Base-by-base conservation (phyloP, 2,888 invertebrate genomes). In the Iphiclides podalirius region DNA sequence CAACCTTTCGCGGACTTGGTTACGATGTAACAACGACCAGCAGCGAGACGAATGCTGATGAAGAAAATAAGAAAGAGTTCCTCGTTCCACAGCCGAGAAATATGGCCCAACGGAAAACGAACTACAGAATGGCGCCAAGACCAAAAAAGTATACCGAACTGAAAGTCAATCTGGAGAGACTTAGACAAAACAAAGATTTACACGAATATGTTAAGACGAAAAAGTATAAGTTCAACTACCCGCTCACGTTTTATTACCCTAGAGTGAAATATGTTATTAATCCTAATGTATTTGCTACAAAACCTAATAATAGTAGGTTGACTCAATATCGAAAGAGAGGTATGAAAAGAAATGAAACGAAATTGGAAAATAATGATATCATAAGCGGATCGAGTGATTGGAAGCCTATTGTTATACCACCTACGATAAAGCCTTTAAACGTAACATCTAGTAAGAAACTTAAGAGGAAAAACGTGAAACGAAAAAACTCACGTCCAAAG, bases 161-260 rank as follows among this genome's bases (percentile, higher is more conserved):
- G 12, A 85, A 84, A 62, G 64, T 88, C 11, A 80, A 75, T 56
- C 71, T 88, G 55, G 77, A 85, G 51, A 81, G 74, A 45, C 56
- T 88, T 1, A 85, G 84, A 61, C 70, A 79, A 23, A 87, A 87
- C 58, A 88, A 88, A 64, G 88, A 87, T 61, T 73, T 85, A 46
- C 66, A 75, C 34, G 87, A 88, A 55, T 88, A 87, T 48, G 60
- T 84, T 0, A 88, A 82, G 66, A 87, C 79, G 3, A 88, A 88
- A 61, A 88, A 88, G 56, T 88, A 88, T 68, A 85, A 84, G 60
- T 74, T 70, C 51, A 86, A 88, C 50, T 88, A 87, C 60, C 86
- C 84, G 4, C 69, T 74, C 33, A 88, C 88, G 0, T 80, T 67
- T 61, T 88, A 76, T 52, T 87, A 87, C 60, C 88, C 88, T 6